Evolutionary conservation across 2,888 invertebrate genomes (phyloP).

Genomic region (Incurvaria masculella): DNA sequence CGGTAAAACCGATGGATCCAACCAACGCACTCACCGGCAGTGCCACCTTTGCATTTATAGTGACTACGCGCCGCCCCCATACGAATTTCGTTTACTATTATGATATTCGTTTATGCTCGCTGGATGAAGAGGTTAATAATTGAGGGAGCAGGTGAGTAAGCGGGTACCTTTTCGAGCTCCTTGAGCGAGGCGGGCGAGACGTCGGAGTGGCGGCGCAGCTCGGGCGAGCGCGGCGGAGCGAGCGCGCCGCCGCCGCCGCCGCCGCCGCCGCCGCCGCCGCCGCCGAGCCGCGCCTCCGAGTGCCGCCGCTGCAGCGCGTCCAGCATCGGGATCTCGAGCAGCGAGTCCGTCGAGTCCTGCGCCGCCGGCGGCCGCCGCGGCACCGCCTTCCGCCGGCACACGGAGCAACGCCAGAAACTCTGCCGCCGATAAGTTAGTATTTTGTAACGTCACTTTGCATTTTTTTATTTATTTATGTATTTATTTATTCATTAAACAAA

Average conservation of each 20-base stretch:
- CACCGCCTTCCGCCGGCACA: conserved; percentile 80
- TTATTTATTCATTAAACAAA: too few relatives aligned
- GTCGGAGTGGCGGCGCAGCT: conserved; percentile 78
- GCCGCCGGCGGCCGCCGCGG: conserved; percentile 70
- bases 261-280: conserved; percentile 48
- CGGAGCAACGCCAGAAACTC: conserved; percentile 86
- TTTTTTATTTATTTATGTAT: too few relatives aligned
- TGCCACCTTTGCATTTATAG: too few relatives aligned
- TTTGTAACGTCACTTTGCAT: too few relatives aligned
- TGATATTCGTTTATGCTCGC: too few relatives aligned
- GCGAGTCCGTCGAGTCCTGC: conserved; percentile 82
- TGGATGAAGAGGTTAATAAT: too few relatives aligned
- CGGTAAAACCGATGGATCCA: too few relatives aligned
- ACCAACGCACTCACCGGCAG: too few relatives aligned
- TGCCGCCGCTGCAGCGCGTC: conserved; percentile 78
- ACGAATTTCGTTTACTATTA: too few relatives aligned
- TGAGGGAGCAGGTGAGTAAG: too few relatives aligned
- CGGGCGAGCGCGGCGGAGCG: conserved; percentile 82
- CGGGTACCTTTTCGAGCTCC: conserved; percentile 85
- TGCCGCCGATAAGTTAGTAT: too few relatives aligned
- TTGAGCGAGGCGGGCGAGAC: conserved; percentile 85
- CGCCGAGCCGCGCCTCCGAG: conserved; percentile 68
- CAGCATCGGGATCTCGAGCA: conserved; percentile 75
- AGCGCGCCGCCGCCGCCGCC: conserved; percentile 58
- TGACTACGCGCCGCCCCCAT: too few relatives aligned